Base-by-base conservation (phyloP, 2,113 vertebrate genomes). In the Microtus richardsoni region DNA sequence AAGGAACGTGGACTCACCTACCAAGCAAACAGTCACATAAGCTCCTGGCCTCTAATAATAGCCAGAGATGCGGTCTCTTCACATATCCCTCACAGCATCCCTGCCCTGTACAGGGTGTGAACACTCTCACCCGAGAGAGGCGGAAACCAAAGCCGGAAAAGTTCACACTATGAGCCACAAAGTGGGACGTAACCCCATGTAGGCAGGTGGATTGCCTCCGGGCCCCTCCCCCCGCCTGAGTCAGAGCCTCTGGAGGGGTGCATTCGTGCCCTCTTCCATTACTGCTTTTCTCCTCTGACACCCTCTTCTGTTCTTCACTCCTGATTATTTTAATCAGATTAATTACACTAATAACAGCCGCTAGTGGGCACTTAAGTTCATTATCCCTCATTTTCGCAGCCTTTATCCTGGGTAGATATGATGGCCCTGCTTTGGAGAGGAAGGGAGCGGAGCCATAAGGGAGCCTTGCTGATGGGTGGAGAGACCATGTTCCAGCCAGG, bases 271-370 rank as follows among this genome's bases (percentile, higher is more conserved):
- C 84, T 30, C 36, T 16, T 84, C 66, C 75, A 62, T 41, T 5
- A 58, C 64, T 54, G 89, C 62, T 54, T 70, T 36, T 84, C 58
- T 17, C 91, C 93, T 90, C 71, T 93, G 33, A 62, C 66, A 54
- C 75, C 92, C 73, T 82, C 92, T 82, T 94, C 73, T 98, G 87
- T 87, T 96, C 84, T 66, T 90, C 5, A 16, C 77, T 88, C 47
- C 54, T 88, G 90, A 95, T 96, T 93, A 83, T 96, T 94, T 96
- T 95, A 96, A 96, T 97, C 85, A 5, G 96, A 95, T 97, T 96
- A 91, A 93, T 97, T 89, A 88, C 93, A 60, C 91, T 98, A 96
- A 96, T 96, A 80, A 96, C 88, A 97, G 91, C 91, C 1, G 14
- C 80, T 52, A 88, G 88, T 92, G 70, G 77, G 66, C 92, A 92